Conservation (phyloP, 2,113 vertebrate genomes). For the Aldabrachelys gigantea region DNA sequence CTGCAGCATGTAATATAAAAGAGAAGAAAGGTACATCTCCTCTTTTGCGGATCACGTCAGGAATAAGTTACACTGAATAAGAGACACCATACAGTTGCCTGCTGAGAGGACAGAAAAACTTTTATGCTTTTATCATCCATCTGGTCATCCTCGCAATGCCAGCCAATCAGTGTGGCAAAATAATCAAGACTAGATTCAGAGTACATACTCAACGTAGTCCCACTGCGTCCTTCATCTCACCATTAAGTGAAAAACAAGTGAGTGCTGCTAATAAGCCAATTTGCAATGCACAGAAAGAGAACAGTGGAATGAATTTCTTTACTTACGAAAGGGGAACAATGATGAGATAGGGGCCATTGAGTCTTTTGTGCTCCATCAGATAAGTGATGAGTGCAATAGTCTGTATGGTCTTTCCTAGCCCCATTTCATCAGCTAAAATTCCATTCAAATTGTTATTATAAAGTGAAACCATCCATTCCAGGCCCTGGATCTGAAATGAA, state of each 20-base stretch:
- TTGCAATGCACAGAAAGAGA: background rate
- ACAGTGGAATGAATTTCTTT: background rate
- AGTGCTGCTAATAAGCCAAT: background rate
- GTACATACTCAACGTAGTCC: background rate
- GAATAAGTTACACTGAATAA: background rate
- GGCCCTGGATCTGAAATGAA: constrained; percentile 90
- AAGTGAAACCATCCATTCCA: constrained; percentile 99
- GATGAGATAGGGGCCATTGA: constrained; percentile 98
- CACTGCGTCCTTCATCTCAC: background rate
- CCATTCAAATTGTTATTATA: constrained; percentile 99
- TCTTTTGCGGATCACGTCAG: background rate
- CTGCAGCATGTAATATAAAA: background rate
- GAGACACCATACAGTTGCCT: rapidly evolving
- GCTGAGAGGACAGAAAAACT: background rate
- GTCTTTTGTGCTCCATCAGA: constrained; percentile 96
- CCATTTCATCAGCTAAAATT: constrained; percentile 98
- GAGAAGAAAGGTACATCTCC: background rate
- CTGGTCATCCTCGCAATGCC: background rate
- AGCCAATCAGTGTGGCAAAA: background rate
- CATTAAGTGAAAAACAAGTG: background rate
- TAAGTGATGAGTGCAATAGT: constrained; percentile 98
- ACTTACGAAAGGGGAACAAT: constrained; percentile 99
- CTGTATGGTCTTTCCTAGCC: constrained; percentile 97
- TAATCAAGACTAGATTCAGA: background rate
- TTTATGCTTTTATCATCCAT: background rate